phyloP scores from a whole-genome alignment of 2,113 vertebrate species.

The Phyllopteryx taeniolatus region DNA sequence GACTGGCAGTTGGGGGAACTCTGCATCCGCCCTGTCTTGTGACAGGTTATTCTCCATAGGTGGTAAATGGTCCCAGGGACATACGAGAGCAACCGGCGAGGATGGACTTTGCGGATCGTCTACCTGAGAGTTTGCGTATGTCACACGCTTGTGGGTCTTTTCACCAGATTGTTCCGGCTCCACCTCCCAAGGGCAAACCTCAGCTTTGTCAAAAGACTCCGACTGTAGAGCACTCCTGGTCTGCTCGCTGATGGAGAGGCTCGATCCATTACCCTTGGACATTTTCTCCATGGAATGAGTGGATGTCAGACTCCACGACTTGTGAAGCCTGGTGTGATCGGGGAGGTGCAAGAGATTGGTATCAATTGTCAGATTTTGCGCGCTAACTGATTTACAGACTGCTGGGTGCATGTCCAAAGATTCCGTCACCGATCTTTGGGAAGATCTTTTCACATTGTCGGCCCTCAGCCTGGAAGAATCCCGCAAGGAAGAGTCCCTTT shows the following conservation, averaged over 20 bases:
- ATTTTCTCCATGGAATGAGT: conserved; percentile 56
- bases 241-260: conserved; percentile 62
- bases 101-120: conserved; percentile 14
- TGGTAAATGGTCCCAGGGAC: conserved; percentile 69
- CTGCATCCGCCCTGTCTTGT: conserved; percentile 41
- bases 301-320: conserved; percentile 78
- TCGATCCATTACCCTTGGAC: conserved; percentile 42
- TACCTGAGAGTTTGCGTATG: conserved; percentile 71
- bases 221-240: conserved; percentile 57
- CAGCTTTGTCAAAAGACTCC: conserved; percentile 57
- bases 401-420: conserved; percentile 74
- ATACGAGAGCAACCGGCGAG: conserved; percentile 58
- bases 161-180: conserved; percentile 28
- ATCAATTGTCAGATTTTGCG: conserved; percentile 81
- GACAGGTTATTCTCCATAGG: conserved; percentile 30
- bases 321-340: conserved; percentile 72
- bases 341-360: conserved; percentile 69
- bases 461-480: conserved; percentile 64
- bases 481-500: conserved; percentile 61
- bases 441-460: conserved; percentile 50
- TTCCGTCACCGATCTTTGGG: conserved; percentile 69
- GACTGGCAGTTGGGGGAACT: conserved; percentile 47
- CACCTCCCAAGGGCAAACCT: conserved; percentile 70
- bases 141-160: conserved; percentile 75
- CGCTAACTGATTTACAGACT: conserved; percentile 85